Conservation (phyloP, 2,888 invertebrate species). For the Eurytoma californica region DNA sequence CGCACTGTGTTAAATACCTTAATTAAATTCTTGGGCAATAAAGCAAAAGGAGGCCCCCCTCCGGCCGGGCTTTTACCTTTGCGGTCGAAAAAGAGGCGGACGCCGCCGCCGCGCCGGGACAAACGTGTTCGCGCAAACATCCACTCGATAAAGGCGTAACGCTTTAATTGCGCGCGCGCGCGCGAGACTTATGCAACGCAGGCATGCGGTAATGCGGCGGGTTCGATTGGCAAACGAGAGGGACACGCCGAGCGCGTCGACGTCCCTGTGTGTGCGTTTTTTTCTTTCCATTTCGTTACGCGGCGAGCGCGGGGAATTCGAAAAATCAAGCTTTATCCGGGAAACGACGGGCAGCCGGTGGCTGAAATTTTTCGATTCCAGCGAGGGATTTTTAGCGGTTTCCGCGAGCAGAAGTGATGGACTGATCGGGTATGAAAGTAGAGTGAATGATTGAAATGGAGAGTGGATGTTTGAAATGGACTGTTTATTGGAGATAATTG, state of each 20-base stretch:
- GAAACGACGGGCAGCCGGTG: background rate
- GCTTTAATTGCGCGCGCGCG: slow-evolving; percentile 58
- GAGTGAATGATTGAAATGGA: too few species aligned
- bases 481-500: too few species aligned
- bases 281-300: too few species aligned
- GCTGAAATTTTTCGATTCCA: background rate
- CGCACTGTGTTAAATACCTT: slow-evolving; percentile 42
- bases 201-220: background rate
- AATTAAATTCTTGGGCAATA: slow-evolving; percentile 55
- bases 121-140: slow-evolving; percentile 27
- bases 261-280: background rate
- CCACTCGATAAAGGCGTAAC: slow-evolving; percentile 56
- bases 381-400: too few species aligned
- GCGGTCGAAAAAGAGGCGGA: slow-evolving; percentile 1
- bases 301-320: slow-evolving; percentile 2
- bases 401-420: too few species aligned
- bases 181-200: slow-evolving; percentile 34
- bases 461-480: too few species aligned
- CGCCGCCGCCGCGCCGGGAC: background rate
- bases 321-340: slow-evolving; percentile 3
- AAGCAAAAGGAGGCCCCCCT: slow-evolving; percentile 8
- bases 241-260: background rate
- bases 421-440: too few species aligned
- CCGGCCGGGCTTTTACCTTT: background rate
- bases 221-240: background rate